A percentile compares a stretch with the other conserved stretches of the same genome.
Conservation (phyloP, 1,140 invertebrate species). For the Armadillidium nasatum region DNA sequence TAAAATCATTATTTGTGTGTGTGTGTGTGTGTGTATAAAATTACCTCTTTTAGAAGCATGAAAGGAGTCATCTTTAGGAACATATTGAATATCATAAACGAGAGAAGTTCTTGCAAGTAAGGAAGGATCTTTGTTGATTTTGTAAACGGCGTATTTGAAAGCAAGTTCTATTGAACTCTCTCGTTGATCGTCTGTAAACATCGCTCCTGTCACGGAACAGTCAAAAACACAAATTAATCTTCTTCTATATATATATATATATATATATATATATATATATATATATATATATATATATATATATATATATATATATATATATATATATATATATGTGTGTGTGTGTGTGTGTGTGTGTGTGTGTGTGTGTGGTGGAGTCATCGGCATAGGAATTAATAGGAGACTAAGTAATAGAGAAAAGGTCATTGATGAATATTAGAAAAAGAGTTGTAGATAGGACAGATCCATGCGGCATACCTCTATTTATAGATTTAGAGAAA, state of each 20-base stretch:
- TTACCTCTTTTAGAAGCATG: constrained; percentile 82
- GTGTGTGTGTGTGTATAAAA: constrained; percentile 10
- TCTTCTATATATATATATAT: not conserved
- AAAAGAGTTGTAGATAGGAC: too few relatives aligned
- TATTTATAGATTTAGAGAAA: too few relatives aligned
- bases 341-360: not conserved
- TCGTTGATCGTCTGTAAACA: constrained; percentile 82
- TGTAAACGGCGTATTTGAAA: constrained; percentile 88
- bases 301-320: not conserved
- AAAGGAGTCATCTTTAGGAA: constrained; percentile 79
- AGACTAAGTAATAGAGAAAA: too few relatives aligned
- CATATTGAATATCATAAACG: constrained; percentile 85
- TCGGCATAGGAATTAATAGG: too few relatives aligned
- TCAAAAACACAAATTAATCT: constrained; percentile 3
- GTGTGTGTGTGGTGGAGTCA: too few relatives aligned
- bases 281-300: not conserved
- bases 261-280: not conserved
- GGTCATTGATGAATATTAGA: too few relatives aligned
- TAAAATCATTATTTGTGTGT: not conserved
- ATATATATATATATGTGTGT: constrained; percentile 4
- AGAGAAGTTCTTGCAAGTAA: constrained; percentile 78
- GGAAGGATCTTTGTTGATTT: constrained; percentile 78
- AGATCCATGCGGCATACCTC: too few relatives aligned
- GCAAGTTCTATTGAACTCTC: constrained; percentile 77
- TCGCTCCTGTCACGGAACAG: constrained; percentile 64